Percentiles rank a stretch among this genome's conserved stretches.
phyloP scores from a whole-genome alignment of 2,888 invertebrate species.

The Myopa testacea region DNA sequence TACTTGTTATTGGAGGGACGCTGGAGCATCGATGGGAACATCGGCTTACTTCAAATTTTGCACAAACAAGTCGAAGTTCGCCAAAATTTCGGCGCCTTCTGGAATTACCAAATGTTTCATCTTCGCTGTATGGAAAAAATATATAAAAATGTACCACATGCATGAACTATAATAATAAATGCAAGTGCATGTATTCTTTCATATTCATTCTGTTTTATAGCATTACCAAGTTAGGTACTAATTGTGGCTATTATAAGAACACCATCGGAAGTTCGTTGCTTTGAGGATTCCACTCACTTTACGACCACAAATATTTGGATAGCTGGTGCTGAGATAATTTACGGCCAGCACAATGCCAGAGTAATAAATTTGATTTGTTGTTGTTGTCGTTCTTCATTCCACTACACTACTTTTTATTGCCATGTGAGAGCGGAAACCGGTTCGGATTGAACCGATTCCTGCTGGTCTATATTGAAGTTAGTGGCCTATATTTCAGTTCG shows the following conservation, averaged over 20 bases:
- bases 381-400: neutral
- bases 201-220: neutral
- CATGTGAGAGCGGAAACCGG: slow-evolving; percentile 41
- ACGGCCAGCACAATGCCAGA: slow-evolving; percentile 37
- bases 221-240: slow-evolving; percentile 29
- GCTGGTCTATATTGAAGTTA: neutral
- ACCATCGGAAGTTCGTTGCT: slow-evolving; percentile 22
- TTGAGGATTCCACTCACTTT: neutral
- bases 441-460: slow-evolving; percentile 42
- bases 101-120: no score
- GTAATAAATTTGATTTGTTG: slow-evolving; percentile 34
- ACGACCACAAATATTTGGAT: slow-evolving; percentile 55
- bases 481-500: neutral
- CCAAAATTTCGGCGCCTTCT: no score
- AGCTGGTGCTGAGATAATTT: slow-evolving; percentile 42
- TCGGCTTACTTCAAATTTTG: no score
- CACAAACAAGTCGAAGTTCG: no score
- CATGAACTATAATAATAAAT: no score
- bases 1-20: no score
- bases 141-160: no score
- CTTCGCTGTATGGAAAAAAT: no score
- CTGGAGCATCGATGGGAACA: no score
- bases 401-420: neutral
- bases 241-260: slow-evolving; percentile 47
- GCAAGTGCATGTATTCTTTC: no score